Base-by-base conservation (phyloP, 1,140 invertebrate genomes). In the Drosophila arizonae region DNA sequence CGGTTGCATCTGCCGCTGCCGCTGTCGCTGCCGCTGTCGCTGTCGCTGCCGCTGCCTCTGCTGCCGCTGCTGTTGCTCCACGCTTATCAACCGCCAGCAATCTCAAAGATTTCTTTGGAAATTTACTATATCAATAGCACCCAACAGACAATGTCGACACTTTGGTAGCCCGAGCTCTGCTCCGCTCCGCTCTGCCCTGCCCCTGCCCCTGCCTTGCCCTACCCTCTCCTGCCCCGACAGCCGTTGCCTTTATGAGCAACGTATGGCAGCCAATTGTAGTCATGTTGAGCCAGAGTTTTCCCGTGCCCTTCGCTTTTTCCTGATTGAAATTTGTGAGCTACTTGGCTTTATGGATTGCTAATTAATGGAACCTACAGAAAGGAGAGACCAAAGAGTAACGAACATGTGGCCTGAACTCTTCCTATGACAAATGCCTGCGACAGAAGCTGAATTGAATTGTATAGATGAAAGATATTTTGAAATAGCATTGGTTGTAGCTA, bases 311-410 rank as follows among this genome's bases (percentile, higher is more conserved):
- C 6, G 65, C 48, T 62, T 72, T 51, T 6, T 66, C 51, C 72
- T 82, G 81, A 87, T 86, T 86, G 72, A 76, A 86, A 87, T 86
- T 86, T 86, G 82, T 86, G 82, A 69, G 81, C 79, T 82, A 73
- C 79, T 86, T 76, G 82, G 76, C 79, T 81, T 86, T 81, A 86
- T 87, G 82, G 78, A 51, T 72, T 68, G 68, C 84, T 86, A 86
- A 86, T 86, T 86, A 86, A 88, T 45, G 75, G 63, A 70, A 58
- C 30, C 33, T 39, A 50, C 13, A 33, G n/a, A 45, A 33, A 13
- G 8, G 13, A 24, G 17, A 56, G 26, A 57, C 17, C 6, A 9
- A 33, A 33, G 9, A 8, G 33, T 9, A 72, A 39, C 9, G 48
- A 41, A 51, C 13, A 5, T 51, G 3, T 21, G 30, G 9, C 8